Evolutionary conservation across 1,140 invertebrate genomes (phyloP), one percentile per base, ranked within the genome.

Genomic region (Dysdera silvatica): DNA sequence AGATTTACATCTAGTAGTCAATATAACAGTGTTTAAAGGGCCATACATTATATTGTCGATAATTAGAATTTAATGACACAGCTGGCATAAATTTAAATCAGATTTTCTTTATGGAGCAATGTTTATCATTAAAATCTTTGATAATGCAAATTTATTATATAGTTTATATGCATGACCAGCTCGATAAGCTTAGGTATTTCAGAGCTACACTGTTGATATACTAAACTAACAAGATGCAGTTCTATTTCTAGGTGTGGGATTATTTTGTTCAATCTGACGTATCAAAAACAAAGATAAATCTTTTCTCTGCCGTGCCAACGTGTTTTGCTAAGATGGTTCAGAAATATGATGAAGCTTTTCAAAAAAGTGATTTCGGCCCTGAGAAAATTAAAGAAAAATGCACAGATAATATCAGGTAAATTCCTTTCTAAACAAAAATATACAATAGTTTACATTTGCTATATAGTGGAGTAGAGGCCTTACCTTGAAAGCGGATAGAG

Each of bases 271-370:
- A 82, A 29, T 80, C 85, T 20, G 84, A 81, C 65, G 76, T 80
- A 7, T 78, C 81, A 14, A 79, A 80, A 33, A 78, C 82, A 40
- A 75, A 82, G 16, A 80, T 90, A 14, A 88, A 84, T 43, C 78
- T 93, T 23, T 89, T 89, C 67, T 89, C 93, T 85, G 91, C 86
- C 41, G 90, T 94, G 18, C 91, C 92, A 2, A 92, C 91, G 1
- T 90, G 93, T 69, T 95, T 93, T 74, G 82, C 83, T 55, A 87
- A 87, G 59, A 77, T 95, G 12, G 84, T 89, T 6, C 81, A 89
- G 65, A 84, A 91, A 69, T 89, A 87, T 75, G 83, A 87, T 18
- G 81, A 81, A 37, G 33, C 35, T 56, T 56, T 18, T 45, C 18
- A 61, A 24, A 64, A 64, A 61, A 26, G 37, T 52, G 33, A 49